Evolutionary conservation across 2,797 vertebrate genomes (phyloP).

Genomic region (Sebastes vulpes): DNA sequence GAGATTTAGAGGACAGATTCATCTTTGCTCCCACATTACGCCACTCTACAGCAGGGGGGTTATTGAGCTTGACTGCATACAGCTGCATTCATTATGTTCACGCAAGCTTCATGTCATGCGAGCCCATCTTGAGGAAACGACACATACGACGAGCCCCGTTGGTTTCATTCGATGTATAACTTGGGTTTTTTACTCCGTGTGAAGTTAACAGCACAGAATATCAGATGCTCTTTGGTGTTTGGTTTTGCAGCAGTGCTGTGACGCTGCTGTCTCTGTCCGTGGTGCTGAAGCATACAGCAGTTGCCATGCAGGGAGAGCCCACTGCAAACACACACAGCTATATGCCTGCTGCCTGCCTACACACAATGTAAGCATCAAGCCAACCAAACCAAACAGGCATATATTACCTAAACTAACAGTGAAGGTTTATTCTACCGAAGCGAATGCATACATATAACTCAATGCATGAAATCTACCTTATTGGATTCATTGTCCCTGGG

Average conservation of each 20-base stretch:
- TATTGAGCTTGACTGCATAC: slow-evolving; percentile 54
- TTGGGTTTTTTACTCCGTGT: neutral
- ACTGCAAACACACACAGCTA: slow-evolving; percentile 4
- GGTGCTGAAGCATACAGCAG: slow-evolving; percentile 51
- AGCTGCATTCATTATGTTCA: slow-evolving; percentile 51
- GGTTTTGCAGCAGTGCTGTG: neutral
- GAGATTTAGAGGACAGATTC: slow-evolving; percentile 56
- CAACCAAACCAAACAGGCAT: neutral
- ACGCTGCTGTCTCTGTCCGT: slow-evolving; percentile 30
- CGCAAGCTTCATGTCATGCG: slow-evolving; percentile 25
- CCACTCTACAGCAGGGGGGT: slow-evolving; percentile 49
- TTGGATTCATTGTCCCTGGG: neutral
- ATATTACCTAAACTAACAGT: neutral
- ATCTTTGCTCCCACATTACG: slow-evolving; percentile 27
- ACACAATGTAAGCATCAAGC: neutral
- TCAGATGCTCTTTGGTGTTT: neutral
- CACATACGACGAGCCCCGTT: slow-evolving; percentile 3
- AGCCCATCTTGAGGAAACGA: slow-evolving; percentile 13
- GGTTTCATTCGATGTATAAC: slow-evolving; percentile 11
- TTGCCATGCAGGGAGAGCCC: neutral
- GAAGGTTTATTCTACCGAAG: neutral
- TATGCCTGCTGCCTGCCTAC: neutral
- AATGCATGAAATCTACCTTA: neutral
- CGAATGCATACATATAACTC: neutral
- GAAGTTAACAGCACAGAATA: neutral